phyloP scores from a whole-genome alignment of 2,888 invertebrate species.

The Volucella bombylans region DNA sequence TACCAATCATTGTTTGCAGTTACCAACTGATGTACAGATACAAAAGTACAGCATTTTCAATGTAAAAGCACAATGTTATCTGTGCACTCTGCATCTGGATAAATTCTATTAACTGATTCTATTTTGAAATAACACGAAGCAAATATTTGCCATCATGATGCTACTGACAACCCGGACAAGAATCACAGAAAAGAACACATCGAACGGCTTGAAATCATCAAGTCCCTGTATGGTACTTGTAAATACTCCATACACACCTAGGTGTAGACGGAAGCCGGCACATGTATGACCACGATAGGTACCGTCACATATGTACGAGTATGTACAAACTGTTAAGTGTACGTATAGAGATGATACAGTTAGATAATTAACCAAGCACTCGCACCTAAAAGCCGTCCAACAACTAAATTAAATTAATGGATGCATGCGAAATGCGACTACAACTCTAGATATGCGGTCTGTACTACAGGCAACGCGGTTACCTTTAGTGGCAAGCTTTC shows the following conservation, averaged over 20 bases:
- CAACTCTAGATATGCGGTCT: neutral
- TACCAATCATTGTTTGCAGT: too few species aligned
- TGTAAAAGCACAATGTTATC: neutral
- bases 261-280: too few species aligned
- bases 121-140: constrained; percentile 13
- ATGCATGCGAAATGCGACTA: constrained; percentile 35
- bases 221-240: too few species aligned
- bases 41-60: too few species aligned
- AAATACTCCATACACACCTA: too few species aligned
- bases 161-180: constrained; percentile 7
- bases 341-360: constrained; percentile 52
- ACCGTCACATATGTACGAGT: neutral
- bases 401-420: constrained; percentile 62
- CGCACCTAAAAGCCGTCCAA: constrained; percentile 41
- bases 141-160: constrained; percentile 27
- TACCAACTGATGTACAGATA: too few species aligned
- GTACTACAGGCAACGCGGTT: too few species aligned
- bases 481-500: neutral
- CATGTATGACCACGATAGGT: neutral
- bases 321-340: constrained; percentile 8
- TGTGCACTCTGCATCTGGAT: constrained; percentile 8
- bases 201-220: constrained; percentile 15
- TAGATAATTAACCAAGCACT: constrained; percentile 62
- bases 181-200: neutral
- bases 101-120: constrained; percentile 1